A percentile compares a stretch with the other conserved stretches of the same genome.
These are phyloP conservation scores for Strix occidentalis DNA, from an alignment of 2,797 vertebrate genomes.

Conservation along the genomic window DNA sequence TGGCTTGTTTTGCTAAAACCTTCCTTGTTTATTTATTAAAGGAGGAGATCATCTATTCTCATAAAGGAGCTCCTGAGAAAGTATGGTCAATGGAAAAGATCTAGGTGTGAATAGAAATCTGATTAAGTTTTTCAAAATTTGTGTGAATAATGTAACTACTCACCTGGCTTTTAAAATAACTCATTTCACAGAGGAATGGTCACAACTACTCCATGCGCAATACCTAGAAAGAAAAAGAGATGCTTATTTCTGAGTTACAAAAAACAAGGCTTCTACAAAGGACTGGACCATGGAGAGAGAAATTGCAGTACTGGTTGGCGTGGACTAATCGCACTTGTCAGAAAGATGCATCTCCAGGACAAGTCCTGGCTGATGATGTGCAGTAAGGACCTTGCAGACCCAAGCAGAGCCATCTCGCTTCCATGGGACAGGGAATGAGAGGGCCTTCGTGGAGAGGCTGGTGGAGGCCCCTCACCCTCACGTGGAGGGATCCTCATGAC, in stretches of 20 bases:
- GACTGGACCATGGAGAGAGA: background rate
- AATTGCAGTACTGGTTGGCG: background rate
- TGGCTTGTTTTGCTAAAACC: background rate
- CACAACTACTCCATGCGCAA: background rate
- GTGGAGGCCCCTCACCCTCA: background rate
- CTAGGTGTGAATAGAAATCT: background rate
- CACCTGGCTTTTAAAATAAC: background rate
- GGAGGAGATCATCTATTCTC: background rate
- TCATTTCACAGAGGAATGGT: background rate
- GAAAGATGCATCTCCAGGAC: background rate
- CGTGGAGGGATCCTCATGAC: background rate
- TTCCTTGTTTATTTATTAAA: background rate
- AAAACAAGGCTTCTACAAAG: background rate
- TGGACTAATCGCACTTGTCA: background rate
- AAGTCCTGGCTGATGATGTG: background rate
- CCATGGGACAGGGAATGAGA: background rate
- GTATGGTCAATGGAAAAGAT: background rate
- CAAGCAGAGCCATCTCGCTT: background rate
- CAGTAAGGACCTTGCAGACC: background rate
- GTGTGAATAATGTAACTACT: background rate
- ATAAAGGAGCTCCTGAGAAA: background rate
- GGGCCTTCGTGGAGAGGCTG: background rate
- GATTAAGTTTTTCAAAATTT: background rate
- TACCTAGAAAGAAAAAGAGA: background rate
- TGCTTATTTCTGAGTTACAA: background rate